Evolutionary conservation across 2,797 vertebrate species (phyloP).

Genomic region (Peromyscus aztecus): DNA sequence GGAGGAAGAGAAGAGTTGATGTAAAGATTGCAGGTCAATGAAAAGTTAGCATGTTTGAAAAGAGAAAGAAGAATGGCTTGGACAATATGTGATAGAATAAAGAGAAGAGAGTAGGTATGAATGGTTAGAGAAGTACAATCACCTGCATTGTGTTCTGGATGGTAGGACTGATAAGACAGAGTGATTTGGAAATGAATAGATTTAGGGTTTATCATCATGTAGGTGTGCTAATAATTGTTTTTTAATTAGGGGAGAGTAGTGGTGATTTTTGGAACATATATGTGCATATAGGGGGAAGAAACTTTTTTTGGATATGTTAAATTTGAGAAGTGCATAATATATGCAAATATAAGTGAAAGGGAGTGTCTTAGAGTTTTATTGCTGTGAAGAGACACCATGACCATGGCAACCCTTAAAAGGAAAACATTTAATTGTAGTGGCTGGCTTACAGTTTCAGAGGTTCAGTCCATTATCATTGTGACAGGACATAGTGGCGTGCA

Average conservation of each 20-base stretch:
- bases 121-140: background rate
- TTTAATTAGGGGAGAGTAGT: background rate
- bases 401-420: background rate
- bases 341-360: background rate
- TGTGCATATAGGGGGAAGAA: background rate
- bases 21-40: background rate
- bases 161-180: background rate
- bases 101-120: background rate
- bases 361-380: background rate
- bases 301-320: background rate
- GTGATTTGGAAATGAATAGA: background rate
- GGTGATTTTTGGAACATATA: background rate
- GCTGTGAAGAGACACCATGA: background rate
- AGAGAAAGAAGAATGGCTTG: background rate
- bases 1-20: slow-evolving; percentile 1
- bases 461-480: background rate
- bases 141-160: background rate
- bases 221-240: background rate
- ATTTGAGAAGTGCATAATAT: background rate
- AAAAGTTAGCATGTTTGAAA: background rate
- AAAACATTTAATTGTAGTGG: background rate
- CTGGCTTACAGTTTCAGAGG: background rate
- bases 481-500: background rate
- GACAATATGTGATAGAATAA: background rate
- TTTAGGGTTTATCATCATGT: background rate